Evolutionary conservation across 2,888 invertebrate species (phyloP).

Genomic region (Andrena camellia): DNA sequence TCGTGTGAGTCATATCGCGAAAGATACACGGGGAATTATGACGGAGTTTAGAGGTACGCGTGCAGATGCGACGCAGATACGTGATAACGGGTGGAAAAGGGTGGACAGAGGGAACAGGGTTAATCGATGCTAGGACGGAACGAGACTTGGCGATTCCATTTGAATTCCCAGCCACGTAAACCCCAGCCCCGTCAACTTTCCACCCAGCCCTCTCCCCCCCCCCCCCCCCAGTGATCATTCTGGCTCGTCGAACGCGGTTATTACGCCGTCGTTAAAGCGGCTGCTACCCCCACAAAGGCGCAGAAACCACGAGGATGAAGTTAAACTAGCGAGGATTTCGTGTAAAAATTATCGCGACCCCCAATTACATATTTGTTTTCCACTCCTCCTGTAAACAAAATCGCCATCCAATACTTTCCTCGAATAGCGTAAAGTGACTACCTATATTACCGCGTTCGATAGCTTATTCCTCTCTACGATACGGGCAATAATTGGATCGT

Average conservation of each 20-base stretch:
- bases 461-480: neutral
- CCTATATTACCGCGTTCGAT: neutral
- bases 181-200: constrained; percentile 39
- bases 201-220: too few relatives aligned
- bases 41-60: constrained; percentile 33
- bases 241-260: constrained; percentile 60
- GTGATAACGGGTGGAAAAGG: neutral
- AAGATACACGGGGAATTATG: constrained; percentile 27
- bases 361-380: neutral
- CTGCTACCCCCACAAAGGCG: constrained; percentile 45
- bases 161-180: constrained; percentile 65
- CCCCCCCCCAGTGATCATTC: constrained; percentile 56
- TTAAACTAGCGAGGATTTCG: constrained; percentile 20
- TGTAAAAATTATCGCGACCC: constrained; percentile 11
- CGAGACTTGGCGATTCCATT: constrained; percentile 59
- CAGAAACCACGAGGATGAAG: constrained; percentile 13
- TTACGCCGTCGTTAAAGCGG: constrained; percentile 60
- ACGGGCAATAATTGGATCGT: constrained; percentile 15
- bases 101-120: constrained; percentile 32
- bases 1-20: constrained; percentile 23
- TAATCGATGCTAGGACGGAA: constrained; percentile 62
- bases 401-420: too few relatives aligned
- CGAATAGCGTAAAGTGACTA: too few relatives aligned
- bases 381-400: neutral
- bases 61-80: neutral